Conservation (phyloP, 1,140 invertebrate genomes). For the Diplogasteroides magnus region DNA sequence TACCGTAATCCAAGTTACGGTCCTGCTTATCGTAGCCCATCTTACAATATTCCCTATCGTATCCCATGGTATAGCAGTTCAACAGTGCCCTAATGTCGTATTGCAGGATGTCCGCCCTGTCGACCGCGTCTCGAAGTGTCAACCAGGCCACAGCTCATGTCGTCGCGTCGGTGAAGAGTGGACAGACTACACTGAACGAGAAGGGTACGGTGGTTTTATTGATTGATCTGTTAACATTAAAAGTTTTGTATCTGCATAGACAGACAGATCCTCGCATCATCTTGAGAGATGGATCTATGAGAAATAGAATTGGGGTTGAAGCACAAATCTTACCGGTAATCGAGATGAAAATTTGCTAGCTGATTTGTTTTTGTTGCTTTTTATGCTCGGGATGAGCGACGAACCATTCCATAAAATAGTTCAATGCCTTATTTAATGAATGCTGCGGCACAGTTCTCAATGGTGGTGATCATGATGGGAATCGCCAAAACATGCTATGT, state of each 20-base stretch:
- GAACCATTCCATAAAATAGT: too few species aligned
- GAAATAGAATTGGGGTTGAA: too few species aligned
- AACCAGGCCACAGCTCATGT: slow-evolving; percentile 82
- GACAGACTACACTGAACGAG: slow-evolving; percentile 77
- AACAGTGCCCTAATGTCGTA: neutral
- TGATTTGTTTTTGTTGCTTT: too few species aligned
- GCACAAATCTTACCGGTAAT: too few species aligned
- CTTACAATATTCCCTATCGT: too few species aligned
- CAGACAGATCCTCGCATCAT: slow-evolving; percentile 4
- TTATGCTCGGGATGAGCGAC: too few species aligned
- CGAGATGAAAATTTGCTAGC: too few species aligned
- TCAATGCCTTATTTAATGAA: too few species aligned
- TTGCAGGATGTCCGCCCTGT: slow-evolving; percentile 66
- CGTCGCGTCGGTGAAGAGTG: slow-evolving; percentile 83
- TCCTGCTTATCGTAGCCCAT: too few species aligned
- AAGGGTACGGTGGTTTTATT: slow-evolving; percentile 62
- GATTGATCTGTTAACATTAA: neutral
- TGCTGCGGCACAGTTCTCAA: neutral
- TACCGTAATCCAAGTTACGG: too few species aligned
- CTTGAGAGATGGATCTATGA: slow-evolving; percentile 16
- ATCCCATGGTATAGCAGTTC: too few species aligned
- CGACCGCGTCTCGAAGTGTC: slow-evolving; percentile 77
- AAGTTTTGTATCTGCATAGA: neutral
- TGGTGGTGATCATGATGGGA: neutral
- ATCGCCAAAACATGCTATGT: too few species aligned